These are phyloP conservation scores for Pardosa pseudoannulata DNA, from an alignment of 2,888 invertebrate species.

Conservation along the genomic window DNA sequence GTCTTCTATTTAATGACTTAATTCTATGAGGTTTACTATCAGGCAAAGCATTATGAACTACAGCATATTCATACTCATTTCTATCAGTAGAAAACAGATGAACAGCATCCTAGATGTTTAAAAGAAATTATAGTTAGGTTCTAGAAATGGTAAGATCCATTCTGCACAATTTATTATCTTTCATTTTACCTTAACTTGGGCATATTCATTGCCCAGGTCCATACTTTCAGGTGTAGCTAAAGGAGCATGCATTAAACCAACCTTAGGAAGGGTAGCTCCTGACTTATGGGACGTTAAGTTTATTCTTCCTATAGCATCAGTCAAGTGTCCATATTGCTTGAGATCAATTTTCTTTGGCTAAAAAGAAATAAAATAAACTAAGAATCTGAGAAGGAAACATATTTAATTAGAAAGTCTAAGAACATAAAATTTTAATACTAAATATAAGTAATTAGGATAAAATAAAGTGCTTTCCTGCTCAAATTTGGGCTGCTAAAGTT, in stretches of 20 bases:
- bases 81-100: constrained; percentile 79
- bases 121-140: neutral
- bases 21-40: constrained; percentile 77
- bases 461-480: too few species aligned
- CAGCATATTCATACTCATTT: constrained; percentile 83
- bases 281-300: constrained; percentile 79
- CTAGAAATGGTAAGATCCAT: neutral
- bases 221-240: constrained; percentile 87
- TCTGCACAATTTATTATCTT: neutral
- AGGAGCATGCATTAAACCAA: constrained; percentile 82
- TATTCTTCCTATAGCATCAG: constrained; percentile 84
- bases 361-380: constrained; percentile 25
- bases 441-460: too few species aligned
- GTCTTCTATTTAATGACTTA: constrained; percentile 69
- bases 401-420: too few species aligned
- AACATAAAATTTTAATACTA: too few species aligned
- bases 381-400: too few species aligned
- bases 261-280: constrained; percentile 76
- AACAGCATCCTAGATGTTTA: constrained; percentile 81
- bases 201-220: constrained; percentile 85
- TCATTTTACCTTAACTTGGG: constrained; percentile 80
- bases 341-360: constrained; percentile 93
- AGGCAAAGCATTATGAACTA: constrained; percentile 83
- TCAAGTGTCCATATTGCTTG: constrained; percentile 92
- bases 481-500: too few species aligned